Base-by-base conservation (phyloP, 2,888 invertebrate genomes). In the Bombylius discolor region DNA sequence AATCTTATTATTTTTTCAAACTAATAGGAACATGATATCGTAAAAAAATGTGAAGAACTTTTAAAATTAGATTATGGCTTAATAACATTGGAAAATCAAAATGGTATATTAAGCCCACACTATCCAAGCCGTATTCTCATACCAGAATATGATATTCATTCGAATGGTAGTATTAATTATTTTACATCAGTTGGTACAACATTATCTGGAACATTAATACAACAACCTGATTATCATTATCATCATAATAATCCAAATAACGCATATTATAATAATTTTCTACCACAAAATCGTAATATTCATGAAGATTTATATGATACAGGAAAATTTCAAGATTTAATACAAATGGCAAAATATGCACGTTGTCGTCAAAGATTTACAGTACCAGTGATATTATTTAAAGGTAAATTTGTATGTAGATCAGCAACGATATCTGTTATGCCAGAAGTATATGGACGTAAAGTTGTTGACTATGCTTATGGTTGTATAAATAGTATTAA, bases 301-400 rank as follows among this genome's bases (percentile, higher is more conserved):
- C 81, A 81, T 63, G 81, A 82, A 66, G 79, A 76, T 63, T 73
- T 76, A 58, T 76, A 77, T 56, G 83, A 84, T 67, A 67, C 76
- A 32, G 73, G 73, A 54, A 79, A 79, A 64, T 69, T 86, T 48
- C 78, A 80, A 60, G 84, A 85, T 58, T 70, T 82, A 57, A 81
- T 86, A 55, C 77, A 77, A 44, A 81, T 79, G 68, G 84, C 87
- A 33, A 78, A 84, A 65, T 80, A 82, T 67, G 88, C 87, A 4
- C 72, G 88, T 64, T 87, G 87, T 70, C 78, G 88, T 52, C 82
- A 84, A 54, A 77, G 89, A 65, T 89, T 89, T 73, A 84, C 84
- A 32, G 77, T 86, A 51, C 88, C 89, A 50, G 87, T 87, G 13
- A 87, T 89, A 64, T 74, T 88, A 58, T 87, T 79, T 69, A 81